phyloP scores from a whole-genome alignment of 2,888 invertebrate genomes.

The Oligia strigilis region DNA sequence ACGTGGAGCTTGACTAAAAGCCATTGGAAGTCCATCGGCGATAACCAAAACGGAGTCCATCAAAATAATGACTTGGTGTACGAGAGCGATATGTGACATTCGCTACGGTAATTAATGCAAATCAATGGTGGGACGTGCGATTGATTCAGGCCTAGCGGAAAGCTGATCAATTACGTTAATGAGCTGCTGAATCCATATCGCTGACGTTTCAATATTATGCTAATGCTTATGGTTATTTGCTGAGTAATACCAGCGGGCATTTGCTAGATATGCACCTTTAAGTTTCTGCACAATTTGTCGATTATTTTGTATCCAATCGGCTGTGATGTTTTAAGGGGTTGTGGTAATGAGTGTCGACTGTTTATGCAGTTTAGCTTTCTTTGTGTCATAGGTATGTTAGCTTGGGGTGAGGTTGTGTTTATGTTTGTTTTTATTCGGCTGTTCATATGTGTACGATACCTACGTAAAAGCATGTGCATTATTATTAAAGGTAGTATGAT shows the following conservation, averaged over 20 bases:
- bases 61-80: constrained; percentile 85
- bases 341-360: constrained; percentile 61
- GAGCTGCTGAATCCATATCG: constrained; percentile 87
- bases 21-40: constrained; percentile 48
- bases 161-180: constrained; percentile 90
- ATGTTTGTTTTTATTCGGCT: constrained; percentile 14
- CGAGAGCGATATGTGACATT: constrained; percentile 85
- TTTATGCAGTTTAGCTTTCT: constrained; percentile 53
- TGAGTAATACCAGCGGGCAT: constrained; percentile 70
- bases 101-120: constrained; percentile 88
- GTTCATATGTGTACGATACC: neutral
- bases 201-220: constrained; percentile 88
- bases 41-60: constrained; percentile 76
- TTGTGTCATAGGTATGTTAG: constrained; percentile 49
- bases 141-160: constrained; percentile 86
- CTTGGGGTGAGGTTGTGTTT: constrained; percentile 9
- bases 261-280: constrained; percentile 68
- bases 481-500: neutral
- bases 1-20: constrained; percentile 57
- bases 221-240: constrained; percentile 84
- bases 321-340: constrained; percentile 69
- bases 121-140: constrained; percentile 88
- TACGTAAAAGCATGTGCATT: neutral
- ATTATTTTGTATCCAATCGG: constrained; percentile 69
- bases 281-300: constrained; percentile 69